Evolutionary conservation across 2,888 invertebrate genomes (phyloP).

Genomic region (Diabrotica balteata): DNA sequence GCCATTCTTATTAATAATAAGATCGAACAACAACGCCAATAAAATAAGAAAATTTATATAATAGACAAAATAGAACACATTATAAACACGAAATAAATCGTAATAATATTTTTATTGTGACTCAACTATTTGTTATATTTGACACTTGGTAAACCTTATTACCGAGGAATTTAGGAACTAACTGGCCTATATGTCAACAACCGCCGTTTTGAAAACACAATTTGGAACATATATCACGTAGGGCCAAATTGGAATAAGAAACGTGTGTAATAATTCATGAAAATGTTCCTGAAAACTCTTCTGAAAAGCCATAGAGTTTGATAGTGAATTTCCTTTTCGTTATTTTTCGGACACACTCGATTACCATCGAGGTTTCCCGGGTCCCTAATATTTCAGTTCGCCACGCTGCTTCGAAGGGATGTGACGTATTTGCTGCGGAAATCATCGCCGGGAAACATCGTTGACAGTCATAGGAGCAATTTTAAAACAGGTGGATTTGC

Average conservation of each 20-base stretch:
- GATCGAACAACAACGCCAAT: too few relatives aligned
- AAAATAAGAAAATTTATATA: too few relatives aligned
- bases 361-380: constrained; percentile 37
- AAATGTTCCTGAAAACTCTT: constrained; percentile 37
- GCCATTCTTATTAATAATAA: too few relatives aligned
- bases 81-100: too few relatives aligned
- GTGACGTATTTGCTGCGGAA: constrained; percentile 23
- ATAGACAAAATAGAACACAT: too few relatives aligned
- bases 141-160: too few relatives aligned
- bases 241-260: constrained; percentile 37
- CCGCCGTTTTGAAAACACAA: constrained; percentile 17
- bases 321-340: constrained; percentile 38
- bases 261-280: constrained; percentile 40
- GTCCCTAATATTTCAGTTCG: constrained; percentile 39
- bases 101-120: too few relatives aligned
- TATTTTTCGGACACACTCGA: constrained; percentile 34
- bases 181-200: not conserved
- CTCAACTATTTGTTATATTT: too few relatives aligned
- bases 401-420: constrained; percentile 27
- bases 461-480: constrained; percentile 14
- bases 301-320: constrained; percentile 39
- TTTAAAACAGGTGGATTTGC: constrained; percentile 15
- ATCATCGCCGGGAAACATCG: constrained; percentile 33
- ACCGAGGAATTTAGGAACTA: too few relatives aligned
- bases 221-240: constrained; percentile 32